Base-by-base conservation (phyloP, 2,888 invertebrate genomes). In the Gonocerus acuteangulatus region DNA sequence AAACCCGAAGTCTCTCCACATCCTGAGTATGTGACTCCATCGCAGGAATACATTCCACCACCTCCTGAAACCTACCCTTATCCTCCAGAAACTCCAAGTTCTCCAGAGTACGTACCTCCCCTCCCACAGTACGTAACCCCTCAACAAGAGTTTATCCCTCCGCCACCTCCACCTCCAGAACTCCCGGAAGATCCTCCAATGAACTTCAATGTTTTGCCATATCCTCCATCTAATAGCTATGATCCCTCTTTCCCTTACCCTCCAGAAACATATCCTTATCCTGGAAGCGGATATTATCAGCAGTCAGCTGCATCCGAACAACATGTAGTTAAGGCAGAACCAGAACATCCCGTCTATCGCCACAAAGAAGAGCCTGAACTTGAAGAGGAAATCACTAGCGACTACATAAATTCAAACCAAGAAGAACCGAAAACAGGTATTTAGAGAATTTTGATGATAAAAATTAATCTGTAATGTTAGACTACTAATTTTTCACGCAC, bases 1-100 rank as follows among this genome's bases (percentile, higher is more conserved):
- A n/a, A n/a, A n/a, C n/a, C n/a, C n/a, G n/a, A n/a, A n/a, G n/a
- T n/a, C n/a, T n/a, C n/a, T n/a, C n/a, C n/a, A n/a, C n/a, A n/a
- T n/a, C n/a, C n/a, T n/a, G n/a, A n/a, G 18, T 59, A 48, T 18
- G 59, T 48, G 4, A 48, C 36, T 9, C 58, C 58, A 11, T 27
- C 57, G 13, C 6, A 7, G 2, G 23, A 45, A 7, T 52, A 52
- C 16, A 39, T 34, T 2, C 52, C 36, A 9, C 44, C 57, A 45
- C 47, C 58, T 18, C 2, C 58, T 2, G 19, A 13, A 18, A 48
- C 21, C 15, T 60, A 60, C 27, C 54, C 47, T 2, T 48, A 36
- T 3, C 54, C 34, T 2, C 36, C 54, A 19, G 3, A n/a, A 4
- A 21, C 21, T 2, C 36, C 54, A 19, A 4, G n/a, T 2, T 19